Conservation (phyloP, 2,888 invertebrate species). For the Escarpia spicata region DNA sequence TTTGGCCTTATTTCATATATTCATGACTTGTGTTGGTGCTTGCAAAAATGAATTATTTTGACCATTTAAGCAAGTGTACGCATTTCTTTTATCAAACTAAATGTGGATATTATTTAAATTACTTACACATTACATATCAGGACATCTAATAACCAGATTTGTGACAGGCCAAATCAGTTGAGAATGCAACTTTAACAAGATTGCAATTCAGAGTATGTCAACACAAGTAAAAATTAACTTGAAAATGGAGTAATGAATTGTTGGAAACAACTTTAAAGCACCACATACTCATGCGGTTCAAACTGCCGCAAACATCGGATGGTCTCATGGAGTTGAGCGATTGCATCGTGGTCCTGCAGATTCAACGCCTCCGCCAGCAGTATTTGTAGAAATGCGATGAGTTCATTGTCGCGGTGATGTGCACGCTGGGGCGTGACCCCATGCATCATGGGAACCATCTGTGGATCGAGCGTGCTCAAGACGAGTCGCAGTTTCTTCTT, state of each 20-base stretch:
- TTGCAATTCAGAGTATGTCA: not conserved
- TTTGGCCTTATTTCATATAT: no score
- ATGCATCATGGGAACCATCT: slow-evolving; percentile 71
- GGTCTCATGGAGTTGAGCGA: slow-evolving; percentile 85
- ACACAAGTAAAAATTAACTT: no score
- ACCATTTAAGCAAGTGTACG: no score
- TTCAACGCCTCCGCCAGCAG: slow-evolving; percentile 86
- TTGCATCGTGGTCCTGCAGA: slow-evolving; percentile 79
- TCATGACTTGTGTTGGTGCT: no score
- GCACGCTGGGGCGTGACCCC: not conserved
- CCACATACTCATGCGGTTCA: slow-evolving; percentile 71
- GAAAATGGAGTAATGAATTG: not conserved
- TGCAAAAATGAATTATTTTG: no score
- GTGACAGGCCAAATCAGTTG: no score
- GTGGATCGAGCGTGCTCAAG: slow-evolving; percentile 74
- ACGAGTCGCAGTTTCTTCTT: slow-evolving; percentile 91
- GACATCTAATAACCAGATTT: no score
- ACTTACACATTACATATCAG: no score
- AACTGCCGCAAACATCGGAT: slow-evolving; percentile 80
- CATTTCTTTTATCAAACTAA: no score
- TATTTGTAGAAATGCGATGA: slow-evolving; percentile 60
- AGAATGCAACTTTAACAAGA: no score
- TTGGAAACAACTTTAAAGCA: no score
- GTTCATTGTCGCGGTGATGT: slow-evolving; percentile 40
- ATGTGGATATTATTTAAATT: no score